phyloP scores from a whole-genome alignment of 2,113 vertebrate species.

The Anoplopoma fimbria region DNA sequence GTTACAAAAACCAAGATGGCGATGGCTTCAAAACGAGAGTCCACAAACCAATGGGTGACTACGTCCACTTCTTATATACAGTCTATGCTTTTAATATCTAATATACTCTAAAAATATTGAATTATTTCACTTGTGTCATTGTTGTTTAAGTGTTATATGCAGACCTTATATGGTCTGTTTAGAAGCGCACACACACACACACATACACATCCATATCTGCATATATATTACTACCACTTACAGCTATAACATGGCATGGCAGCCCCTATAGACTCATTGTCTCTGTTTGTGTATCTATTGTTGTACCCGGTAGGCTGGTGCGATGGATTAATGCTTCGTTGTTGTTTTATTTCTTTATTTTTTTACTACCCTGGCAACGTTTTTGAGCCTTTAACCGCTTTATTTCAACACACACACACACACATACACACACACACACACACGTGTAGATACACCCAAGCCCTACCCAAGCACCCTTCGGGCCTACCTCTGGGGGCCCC shows the following conservation, averaged over 20 bases:
- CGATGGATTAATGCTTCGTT: conserved; percentile 62
- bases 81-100: neutral
- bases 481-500: conserved; percentile 64
- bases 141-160: neutral
- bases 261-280: conserved; percentile 36
- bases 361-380: conserved; percentile 34
- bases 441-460: conserved; percentile 24
- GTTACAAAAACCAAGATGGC: too few relatives aligned
- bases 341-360: conserved; percentile 41
- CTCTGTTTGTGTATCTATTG: conserved; percentile 50
- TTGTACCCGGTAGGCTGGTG: conserved; percentile 39
- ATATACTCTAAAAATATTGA: neutral
- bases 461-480: conserved; percentile 38
- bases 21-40: too few relatives aligned
- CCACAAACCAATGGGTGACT: too few relatives aligned
- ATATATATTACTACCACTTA: conserved; percentile 38
- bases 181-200: neutral
- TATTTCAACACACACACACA: conserved; percentile 35
- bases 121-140: neutral
- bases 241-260: conserved; percentile 1
- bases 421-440: conserved; percentile 16
- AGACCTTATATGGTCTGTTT: neutral
- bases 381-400: conserved; percentile 52
- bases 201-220: neutral
- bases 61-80: too few relatives aligned